Evolutionary conservation across 1,140 invertebrate genomes (phyloP).

Genomic region (Papilio aristodemus): DNA sequence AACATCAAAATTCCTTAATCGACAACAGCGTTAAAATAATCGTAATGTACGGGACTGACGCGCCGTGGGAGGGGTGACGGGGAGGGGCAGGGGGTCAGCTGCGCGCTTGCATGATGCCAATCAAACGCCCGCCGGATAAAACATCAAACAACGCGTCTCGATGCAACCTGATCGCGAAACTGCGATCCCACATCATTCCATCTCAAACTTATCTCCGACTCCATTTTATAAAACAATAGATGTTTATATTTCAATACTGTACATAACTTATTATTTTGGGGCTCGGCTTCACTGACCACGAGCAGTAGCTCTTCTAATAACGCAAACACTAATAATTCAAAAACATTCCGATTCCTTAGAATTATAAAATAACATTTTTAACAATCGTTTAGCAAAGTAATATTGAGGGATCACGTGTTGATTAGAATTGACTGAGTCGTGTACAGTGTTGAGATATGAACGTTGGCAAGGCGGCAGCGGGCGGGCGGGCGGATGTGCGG

Average conservation of each 20-base stretch:
- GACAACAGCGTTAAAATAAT: conserved; percentile 48
- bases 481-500: conserved; percentile 18
- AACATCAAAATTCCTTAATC: conserved; percentile 63
- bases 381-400: no score
- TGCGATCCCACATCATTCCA: background rate
- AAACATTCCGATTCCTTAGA: no score
- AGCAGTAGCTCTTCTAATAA: no score
- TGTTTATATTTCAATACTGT: conserved; percentile 5
- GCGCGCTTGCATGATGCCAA: conserved; percentile 17
- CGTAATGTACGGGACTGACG: conserved; percentile 33
- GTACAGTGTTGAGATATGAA: conserved; percentile 30
- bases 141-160: background rate
- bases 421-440: background rate
- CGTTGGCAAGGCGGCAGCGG: conserved; percentile 14
- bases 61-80: conserved; percentile 23
- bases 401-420: no score
- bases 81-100: conserved; percentile 28
- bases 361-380: no score
- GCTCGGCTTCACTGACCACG: no score
- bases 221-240: background rate
- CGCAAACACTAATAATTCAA: no score
- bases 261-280: background rate
- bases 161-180: background rate
- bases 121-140: conserved; percentile 26
- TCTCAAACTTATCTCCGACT: conserved; percentile 6